A percentile compares a stretch with the other conserved stretches of the same genome.
Evolutionary conservation across 53 echinoderm and acorn worm genomes (phyloP).

Genomic region (Crossaster papposus): DNA sequence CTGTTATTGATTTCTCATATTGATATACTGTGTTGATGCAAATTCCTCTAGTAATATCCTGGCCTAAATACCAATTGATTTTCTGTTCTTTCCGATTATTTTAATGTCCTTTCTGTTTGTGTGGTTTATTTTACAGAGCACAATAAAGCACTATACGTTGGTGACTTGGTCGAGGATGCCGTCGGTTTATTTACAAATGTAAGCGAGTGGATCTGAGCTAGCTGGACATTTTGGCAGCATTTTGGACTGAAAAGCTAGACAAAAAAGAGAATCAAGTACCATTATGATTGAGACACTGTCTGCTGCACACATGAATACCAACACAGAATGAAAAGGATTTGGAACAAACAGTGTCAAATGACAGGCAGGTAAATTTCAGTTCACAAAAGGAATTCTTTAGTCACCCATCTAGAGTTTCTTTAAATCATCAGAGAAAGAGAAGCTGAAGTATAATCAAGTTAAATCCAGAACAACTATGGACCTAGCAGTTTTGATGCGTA

Average conservation of each 20-base stretch:
- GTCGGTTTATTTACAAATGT: not conserved
- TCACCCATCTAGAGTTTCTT: not conserved
- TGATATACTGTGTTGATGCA: conserved; percentile 12
- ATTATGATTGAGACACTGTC: no score
- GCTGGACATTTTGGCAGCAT: not conserved
- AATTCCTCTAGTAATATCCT: not conserved
- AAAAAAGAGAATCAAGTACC: no score
- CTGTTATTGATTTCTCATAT: conserved; percentile 17
- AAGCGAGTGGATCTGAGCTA: not conserved
- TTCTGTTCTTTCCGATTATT: not conserved
- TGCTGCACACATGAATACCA: no score
- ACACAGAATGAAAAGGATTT: not conserved
- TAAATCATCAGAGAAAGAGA: not conserved
- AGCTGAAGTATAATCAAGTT: not conserved
- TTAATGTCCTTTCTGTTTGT: not conserved
- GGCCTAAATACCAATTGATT: conserved; percentile 17
- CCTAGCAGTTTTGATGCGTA: not conserved
- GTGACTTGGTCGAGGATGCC: not conserved
- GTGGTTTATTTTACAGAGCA: not conserved
- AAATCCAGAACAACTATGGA: not conserved
- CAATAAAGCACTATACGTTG: not conserved
- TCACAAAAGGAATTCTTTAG: not conserved
- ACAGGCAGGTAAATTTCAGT: not conserved
- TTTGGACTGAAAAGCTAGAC: no score
- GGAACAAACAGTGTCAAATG: not conserved